A percentile compares a stretch with the other conserved stretches of the same genome.
Evolutionary conservation across 2,113 vertebrate species (phyloP).

Genomic region (Gobius niger): DNA sequence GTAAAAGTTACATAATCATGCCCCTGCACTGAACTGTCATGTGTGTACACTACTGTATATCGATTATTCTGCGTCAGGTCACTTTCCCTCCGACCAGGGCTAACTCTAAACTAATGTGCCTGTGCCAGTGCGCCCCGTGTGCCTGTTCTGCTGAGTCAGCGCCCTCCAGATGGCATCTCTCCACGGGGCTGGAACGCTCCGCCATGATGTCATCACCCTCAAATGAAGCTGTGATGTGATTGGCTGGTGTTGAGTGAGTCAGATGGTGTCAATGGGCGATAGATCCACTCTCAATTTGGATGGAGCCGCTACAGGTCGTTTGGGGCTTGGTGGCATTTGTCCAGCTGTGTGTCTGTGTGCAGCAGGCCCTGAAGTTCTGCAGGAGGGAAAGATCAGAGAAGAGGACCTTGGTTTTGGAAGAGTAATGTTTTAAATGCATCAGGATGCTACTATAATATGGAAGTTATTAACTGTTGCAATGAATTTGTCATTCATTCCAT

Average conservation of each 20-base stretch:
- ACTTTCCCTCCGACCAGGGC: background rate
- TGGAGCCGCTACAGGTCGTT: constrained; percentile 6
- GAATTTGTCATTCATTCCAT: too few relatives aligned
- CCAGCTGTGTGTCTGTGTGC: constrained; percentile 4
- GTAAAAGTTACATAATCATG: background rate
- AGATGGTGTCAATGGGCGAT: constrained; percentile 33
- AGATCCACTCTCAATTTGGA: constrained; percentile 11
- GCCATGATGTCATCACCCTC: constrained; percentile 55
- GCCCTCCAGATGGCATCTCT: constrained; percentile 66
- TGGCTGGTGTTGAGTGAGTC: constrained; percentile 45
- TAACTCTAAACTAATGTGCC: background rate
- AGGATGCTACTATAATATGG: background rate
- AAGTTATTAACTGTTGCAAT: background rate
- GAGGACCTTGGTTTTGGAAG: constrained; percentile 32
- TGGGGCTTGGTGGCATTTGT: background rate
- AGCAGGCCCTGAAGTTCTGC: constrained; percentile 44
- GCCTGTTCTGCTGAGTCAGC: constrained; percentile 67
- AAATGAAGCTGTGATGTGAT: constrained; percentile 42
- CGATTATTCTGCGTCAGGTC: background rate
- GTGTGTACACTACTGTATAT: too few relatives aligned
- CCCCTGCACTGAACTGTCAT: background rate
- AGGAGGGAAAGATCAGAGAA: constrained; percentile 65
- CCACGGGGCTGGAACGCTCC: constrained; percentile 47
- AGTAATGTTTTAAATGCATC: constrained; percentile 10
- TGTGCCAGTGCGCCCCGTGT: constrained; percentile 15